Evolutionary conservation across 2,113 vertebrate genomes (phyloP).

Genomic region (Connochaetes taurinus): DNA sequence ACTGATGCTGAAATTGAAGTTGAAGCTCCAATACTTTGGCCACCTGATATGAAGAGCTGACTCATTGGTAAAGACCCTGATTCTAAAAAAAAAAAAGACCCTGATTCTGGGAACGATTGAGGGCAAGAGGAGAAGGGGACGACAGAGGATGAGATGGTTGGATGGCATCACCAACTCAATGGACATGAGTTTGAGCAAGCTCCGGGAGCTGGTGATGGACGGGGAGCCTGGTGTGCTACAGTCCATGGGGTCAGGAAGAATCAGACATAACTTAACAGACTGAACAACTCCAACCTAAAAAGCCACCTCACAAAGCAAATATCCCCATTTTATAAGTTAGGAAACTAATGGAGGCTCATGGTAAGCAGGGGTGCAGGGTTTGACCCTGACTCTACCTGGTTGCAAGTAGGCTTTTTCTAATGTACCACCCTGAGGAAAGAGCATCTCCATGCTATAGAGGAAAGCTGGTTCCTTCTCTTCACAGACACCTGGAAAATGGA

Average conservation of each 20-base stretch:
- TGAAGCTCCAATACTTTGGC: background rate
- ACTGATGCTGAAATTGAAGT: background rate
- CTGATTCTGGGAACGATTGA: background rate
- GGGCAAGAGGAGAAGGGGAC: background rate
- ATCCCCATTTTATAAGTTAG: background rate
- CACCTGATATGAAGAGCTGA: background rate
- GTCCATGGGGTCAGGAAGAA: background rate
- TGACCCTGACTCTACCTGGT: background rate
- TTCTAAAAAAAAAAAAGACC: background rate
- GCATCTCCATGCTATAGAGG: background rate
- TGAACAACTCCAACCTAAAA: background rate
- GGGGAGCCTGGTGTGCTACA: background rate
- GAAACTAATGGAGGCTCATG: background rate
- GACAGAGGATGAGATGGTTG: background rate
- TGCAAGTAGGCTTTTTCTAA: background rate
- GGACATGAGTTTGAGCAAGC: background rate
- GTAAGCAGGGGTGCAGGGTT: background rate
- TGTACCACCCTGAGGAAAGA: fast-evolving
- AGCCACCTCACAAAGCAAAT: background rate
- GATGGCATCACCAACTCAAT: background rate
- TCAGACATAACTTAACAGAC: background rate
- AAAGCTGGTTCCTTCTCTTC: background rate
- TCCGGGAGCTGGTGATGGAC: background rate
- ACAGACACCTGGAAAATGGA: background rate
- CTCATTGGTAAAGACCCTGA: background rate